Percentiles rank a stretch among this genome's conserved stretches.
These are phyloP conservation scores for Ovis aries DNA, from an alignment of 2,113 vertebrate genomes.

Conservation along the genomic window ARS-UI_Ramb_v3.0 NC_056080.1:136998501-136999000, in stretches of 20 bases:
- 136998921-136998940: not conserved
- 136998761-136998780: not conserved
- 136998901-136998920: not conserved
- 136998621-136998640: slow-evolving; percentile 13
- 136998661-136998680: not conserved
- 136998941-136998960: not conserved
- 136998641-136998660: not conserved
- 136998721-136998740: not conserved
- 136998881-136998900: not conserved
- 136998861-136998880: not conserved
- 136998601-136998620: not conserved
- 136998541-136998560: not conserved
- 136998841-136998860: not conserved
- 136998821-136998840: not conserved
- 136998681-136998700: not conserved
- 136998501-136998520: not conserved
- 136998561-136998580: slow-evolving; percentile 31
- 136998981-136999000: not conserved
- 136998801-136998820: not conserved
- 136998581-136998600: not conserved
- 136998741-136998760: not conserved
- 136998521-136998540: not conserved
- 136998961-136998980: not conserved
- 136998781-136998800: not conserved
- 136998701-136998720: not conserved